Conservation (phyloP, 92 coral and sea anemone species). For the Zoanthus solanderi region DNA sequence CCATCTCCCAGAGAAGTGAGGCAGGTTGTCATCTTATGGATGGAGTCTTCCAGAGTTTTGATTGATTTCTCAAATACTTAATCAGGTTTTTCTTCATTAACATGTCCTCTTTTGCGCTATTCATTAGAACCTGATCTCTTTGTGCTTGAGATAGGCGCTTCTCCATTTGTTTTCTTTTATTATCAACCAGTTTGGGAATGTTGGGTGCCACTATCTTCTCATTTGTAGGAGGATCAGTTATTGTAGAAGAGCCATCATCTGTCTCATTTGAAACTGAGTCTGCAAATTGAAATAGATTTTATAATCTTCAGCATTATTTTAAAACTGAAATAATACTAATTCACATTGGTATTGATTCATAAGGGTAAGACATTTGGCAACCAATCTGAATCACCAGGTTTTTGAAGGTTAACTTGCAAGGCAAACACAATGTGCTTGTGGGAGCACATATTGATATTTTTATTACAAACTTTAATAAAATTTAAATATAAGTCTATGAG, state of each 20-base stretch:
- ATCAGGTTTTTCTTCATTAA: background rate
- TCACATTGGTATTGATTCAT: background rate
- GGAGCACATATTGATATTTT: conserved; percentile 13
- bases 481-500: background rate
- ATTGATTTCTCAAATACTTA: conserved; percentile 39
- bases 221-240: background rate
- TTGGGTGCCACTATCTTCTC: conserved; percentile 5
- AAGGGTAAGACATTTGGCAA: background rate
- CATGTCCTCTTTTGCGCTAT: conserved; percentile 63
- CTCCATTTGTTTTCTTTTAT: conserved; percentile 65
- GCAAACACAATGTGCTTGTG: conserved; percentile 10
- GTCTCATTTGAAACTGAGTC: background rate
- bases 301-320: background rate
- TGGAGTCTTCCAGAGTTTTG: conserved; percentile 56
- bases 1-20: conserved; percentile 48
- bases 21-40: conserved; percentile 45
- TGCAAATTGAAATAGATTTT: background rate
- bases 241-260: background rate
- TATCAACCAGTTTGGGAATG: conserved; percentile 67
- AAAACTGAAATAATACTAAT: background rate
- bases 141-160: conserved; percentile 68
- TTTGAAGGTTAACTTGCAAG: conserved; percentile 3
- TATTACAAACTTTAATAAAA: conserved; percentile 1
- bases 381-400: conserved; percentile 1
- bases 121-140: conserved; percentile 58